Conservation (phyloP, 1,140 invertebrate species). For the Sitophilus oryzae region DNA sequence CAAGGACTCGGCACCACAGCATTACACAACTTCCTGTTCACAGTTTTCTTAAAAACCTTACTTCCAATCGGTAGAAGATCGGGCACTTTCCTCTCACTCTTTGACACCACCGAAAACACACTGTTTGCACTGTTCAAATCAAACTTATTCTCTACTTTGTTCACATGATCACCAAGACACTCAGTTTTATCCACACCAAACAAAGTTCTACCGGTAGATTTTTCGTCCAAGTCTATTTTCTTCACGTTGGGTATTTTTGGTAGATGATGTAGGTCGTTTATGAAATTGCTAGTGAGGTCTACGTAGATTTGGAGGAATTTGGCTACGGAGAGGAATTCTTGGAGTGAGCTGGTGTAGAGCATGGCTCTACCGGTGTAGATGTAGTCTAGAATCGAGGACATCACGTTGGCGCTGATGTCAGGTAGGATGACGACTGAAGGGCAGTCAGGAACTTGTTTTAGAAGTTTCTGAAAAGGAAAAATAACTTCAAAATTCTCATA, state of each 20-base stretch:
- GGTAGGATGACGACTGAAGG: slow-evolving; percentile 36
- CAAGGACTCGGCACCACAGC: slow-evolving; percentile 40
- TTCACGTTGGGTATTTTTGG: slow-evolving; percentile 7
- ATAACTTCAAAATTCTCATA: no score
- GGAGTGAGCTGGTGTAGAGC: slow-evolving; percentile 14
- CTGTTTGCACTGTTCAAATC: no score
- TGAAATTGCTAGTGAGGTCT: slow-evolving; percentile 15
- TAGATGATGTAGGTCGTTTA: no score
- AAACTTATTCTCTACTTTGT: no score
- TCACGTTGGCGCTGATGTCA: slow-evolving; percentile 33
- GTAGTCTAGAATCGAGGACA: slow-evolving; percentile 42
- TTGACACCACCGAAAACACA: no score
- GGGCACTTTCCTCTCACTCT: slow-evolving; percentile 36
- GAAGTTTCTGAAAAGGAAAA: slow-evolving; percentile 37
- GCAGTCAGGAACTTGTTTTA: slow-evolving; percentile 24
- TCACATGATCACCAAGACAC: no score
- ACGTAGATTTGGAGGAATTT: slow-evolving; percentile 33
- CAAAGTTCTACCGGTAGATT: no score
- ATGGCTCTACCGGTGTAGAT: slow-evolving; percentile 39
- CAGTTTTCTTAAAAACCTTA: slow-evolving; percentile 14
- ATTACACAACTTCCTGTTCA: slow-evolving; percentile 33
- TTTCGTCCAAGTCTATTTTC: slow-evolving; percentile 16
- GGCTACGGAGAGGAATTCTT: slow-evolving; percentile 35
- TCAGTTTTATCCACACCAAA: background rate
- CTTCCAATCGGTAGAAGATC: slow-evolving; percentile 36